phyloP scores from a whole-genome alignment of 2,113 vertebrate species.

The Myxocyprinus asiaticus region DNA sequence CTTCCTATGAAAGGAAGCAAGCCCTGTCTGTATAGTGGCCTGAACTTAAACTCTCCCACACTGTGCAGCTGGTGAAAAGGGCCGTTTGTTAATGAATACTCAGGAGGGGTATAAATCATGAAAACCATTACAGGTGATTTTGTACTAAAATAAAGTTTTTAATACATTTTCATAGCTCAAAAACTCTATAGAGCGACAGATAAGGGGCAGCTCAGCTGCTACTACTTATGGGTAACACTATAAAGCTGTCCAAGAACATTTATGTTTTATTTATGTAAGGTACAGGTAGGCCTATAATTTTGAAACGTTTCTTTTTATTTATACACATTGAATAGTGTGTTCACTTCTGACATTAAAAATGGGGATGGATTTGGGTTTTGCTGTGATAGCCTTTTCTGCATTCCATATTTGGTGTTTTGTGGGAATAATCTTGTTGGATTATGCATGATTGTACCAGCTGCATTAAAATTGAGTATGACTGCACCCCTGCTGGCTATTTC shows the following conservation, averaged over 20 bases:
- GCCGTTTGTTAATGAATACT: not conserved
- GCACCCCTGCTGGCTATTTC: not conserved
- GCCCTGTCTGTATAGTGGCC: not conserved
- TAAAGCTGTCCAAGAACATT: not conserved
- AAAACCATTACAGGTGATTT: slow-evolving; percentile 6
- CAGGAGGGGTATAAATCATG: slow-evolving; percentile 10
- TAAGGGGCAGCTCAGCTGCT: not conserved
- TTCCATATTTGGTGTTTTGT: too few species aligned
- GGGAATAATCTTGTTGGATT: too few species aligned
- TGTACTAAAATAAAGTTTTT: not conserved
- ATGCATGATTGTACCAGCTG: too few species aligned
- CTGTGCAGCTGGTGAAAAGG: not conserved
- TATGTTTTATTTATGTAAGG: too few species aligned
- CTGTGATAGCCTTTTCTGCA: too few species aligned
- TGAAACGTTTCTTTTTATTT: too few species aligned
- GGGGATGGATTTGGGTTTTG: too few species aligned
- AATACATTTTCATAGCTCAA: not conserved
- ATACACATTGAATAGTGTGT: too few species aligned
- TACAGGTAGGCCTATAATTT: too few species aligned
- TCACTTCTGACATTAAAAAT: too few species aligned
- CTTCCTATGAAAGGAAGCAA: not conserved
- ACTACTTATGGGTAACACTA: not conserved
- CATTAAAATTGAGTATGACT: not conserved
- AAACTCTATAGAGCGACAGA: not conserved
- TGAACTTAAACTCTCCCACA: slow-evolving; percentile 15